These are phyloP conservation scores for Sclerurus mexicanus DNA, from an alignment of 2,113 vertebrate species.

Conservation along the genomic window DNA sequence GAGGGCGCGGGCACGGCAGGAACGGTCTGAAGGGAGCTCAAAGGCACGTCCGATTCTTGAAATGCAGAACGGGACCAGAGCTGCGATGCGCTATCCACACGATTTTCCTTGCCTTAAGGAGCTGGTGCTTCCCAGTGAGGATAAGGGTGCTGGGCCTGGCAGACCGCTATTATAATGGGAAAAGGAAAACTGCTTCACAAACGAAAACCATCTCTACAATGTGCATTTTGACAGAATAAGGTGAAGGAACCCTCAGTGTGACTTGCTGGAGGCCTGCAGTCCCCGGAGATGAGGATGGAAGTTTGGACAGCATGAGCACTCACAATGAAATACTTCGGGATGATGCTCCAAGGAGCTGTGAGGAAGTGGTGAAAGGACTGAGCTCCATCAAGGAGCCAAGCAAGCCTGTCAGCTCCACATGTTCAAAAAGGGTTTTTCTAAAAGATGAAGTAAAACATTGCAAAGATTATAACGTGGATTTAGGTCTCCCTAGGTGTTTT, in stretches of 20 bases:
- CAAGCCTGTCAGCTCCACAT: background rate
- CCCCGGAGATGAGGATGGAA: too few species aligned
- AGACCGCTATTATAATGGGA: accelerated
- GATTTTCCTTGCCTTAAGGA: too few species aligned
- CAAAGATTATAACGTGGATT: background rate
- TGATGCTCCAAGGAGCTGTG: background rate
- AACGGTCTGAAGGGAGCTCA: background rate
- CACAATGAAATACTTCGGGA: accelerated
- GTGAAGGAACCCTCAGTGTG: background rate
- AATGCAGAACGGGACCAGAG: accelerated
- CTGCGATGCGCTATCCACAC: accelerated
- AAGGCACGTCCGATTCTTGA: accelerated
- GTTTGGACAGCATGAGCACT: too few species aligned
- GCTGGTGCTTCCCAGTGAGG: background rate
- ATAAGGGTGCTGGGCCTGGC: background rate
- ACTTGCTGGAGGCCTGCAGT: background rate
- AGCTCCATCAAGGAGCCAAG: background rate
- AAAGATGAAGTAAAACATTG: background rate
- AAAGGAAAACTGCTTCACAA: background rate
- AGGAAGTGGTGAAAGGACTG: background rate
- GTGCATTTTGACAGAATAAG: background rate
- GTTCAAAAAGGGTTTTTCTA: background rate
- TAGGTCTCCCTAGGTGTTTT: background rate
- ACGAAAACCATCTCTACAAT: too few species aligned
- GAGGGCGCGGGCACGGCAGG: too few species aligned